These are phyloP conservation scores for Antechinus flavipes DNA, from an alignment of 2,113 vertebrate species.

Conservation along the genomic window DNA sequence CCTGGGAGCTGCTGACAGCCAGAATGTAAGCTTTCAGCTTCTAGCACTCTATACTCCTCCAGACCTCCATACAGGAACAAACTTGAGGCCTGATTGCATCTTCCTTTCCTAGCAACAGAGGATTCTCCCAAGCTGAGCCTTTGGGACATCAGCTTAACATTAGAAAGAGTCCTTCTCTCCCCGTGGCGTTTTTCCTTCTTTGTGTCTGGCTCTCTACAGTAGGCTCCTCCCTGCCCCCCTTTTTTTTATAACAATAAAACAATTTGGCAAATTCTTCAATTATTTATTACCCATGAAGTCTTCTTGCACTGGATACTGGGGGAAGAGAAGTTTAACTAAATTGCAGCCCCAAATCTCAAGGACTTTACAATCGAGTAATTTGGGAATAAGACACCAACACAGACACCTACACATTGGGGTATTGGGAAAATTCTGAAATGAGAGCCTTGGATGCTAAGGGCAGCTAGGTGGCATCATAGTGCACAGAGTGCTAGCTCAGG, in stretches of 20 bases:
- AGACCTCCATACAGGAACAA: not conserved
- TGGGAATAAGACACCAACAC: not conserved
- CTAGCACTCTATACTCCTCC: slow-evolving; percentile 62
- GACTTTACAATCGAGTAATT: not conserved
- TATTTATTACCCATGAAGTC: not conserved
- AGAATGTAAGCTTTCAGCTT: slow-evolving; percentile 34
- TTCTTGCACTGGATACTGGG: not conserved
- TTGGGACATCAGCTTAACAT: not conserved
- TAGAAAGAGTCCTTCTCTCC: not conserved
- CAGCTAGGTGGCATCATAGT: not conserved
- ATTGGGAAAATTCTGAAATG: not conserved
- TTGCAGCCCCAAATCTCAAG: not conserved
- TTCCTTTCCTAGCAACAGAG: slow-evolving; percentile 48
- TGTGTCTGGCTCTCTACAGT: not conserved
- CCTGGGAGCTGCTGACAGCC: slow-evolving; percentile 59
- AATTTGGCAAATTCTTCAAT: not conserved
- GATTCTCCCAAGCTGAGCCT: not conserved
- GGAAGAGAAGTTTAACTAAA: not conserved
- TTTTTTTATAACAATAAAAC: not conserved
- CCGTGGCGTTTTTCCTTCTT: not conserved
- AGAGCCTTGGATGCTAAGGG: not conserved
- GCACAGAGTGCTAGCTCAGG: not conserved
- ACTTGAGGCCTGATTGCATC: not conserved
- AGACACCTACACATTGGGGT: not conserved
- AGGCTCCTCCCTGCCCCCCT: not conserved